Evolutionary conservation across 2,888 invertebrate species (phyloP).

Genomic region (Tipula unca): DNA sequence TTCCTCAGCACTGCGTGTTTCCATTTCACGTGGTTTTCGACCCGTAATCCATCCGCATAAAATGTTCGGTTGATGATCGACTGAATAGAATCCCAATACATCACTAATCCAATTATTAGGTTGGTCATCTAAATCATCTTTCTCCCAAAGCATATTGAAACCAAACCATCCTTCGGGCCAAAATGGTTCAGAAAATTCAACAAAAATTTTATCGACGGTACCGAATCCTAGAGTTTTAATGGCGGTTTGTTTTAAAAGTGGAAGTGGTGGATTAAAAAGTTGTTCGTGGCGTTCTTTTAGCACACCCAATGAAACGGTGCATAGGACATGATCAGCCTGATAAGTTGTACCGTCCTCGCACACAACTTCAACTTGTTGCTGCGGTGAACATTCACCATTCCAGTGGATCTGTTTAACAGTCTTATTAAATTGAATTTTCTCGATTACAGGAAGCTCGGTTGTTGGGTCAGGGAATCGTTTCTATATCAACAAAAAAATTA

Average conservation of each 20-base stretch:
- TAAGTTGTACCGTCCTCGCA: constrained; percentile 40
- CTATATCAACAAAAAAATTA: constrained; percentile 26
- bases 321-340: constrained; percentile 51
- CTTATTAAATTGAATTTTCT: constrained; percentile 34
- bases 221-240: constrained; percentile 51
- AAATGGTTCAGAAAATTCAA: constrained; percentile 51
- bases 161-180: constrained; percentile 49
- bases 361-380: constrained; percentile 16
- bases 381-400: constrained; percentile 29
- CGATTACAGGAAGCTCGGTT: constrained; percentile 32
- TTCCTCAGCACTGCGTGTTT: constrained; percentile 48
- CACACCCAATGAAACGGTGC: constrained; percentile 52
- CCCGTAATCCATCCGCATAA: constrained; percentile 65
- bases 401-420: constrained; percentile 33
- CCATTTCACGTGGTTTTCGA: constrained; percentile 51
- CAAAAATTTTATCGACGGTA: constrained; percentile 53
- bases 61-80: constrained; percentile 53
- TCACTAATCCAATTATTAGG: constrained; percentile 31
- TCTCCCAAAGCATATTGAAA: constrained; percentile 51
- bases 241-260: constrained; percentile 43
- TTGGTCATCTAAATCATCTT: constrained; percentile 39
- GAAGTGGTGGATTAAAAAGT: constrained; percentile 45
- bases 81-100: constrained; percentile 57
- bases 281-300: constrained; percentile 44
- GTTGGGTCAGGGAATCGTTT: constrained; percentile 33